Conservation (phyloP, 2,113 vertebrate species). For the Cyphomyrus plagiostoma region DNA sequence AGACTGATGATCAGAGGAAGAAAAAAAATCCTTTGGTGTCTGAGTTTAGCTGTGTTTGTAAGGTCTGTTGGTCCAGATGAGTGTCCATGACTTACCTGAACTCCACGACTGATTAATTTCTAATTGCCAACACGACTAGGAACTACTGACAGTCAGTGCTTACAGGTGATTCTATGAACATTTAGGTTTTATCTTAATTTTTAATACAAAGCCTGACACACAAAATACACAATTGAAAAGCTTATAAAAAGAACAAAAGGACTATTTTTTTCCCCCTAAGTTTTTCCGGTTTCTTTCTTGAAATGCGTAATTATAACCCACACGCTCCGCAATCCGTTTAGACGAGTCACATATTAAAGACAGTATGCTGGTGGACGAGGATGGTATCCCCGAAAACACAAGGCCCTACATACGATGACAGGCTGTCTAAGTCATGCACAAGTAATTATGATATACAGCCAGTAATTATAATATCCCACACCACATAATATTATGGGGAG, state of each 20-base stretch:
- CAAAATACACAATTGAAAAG: neutral
- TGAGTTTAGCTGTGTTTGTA: neutral
- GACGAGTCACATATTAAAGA: neutral
- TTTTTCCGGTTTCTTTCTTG: neutral
- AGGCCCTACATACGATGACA: neutral
- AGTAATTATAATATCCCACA: neutral
- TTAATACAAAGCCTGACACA: neutral
- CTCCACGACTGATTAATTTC: neutral
- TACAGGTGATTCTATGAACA: neutral
- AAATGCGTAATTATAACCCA: neutral
- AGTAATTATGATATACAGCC: neutral
- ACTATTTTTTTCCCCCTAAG: neutral
- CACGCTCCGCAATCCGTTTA: neutral
- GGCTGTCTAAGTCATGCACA: neutral
- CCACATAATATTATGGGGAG: neutral
- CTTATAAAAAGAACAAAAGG: neutral
- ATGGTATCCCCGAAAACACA: neutral
- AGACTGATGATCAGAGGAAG: neutral
- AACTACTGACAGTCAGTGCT: neutral
- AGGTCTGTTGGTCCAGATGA: neutral
- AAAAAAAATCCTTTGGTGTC: neutral
- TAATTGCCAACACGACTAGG: neutral
- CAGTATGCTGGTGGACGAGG: neutral
- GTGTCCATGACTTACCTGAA: neutral
- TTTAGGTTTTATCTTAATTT: neutral